Evolutionary conservation across 2,797 vertebrate species (phyloP).

Genomic region (Vespertilio murinus): DNA sequence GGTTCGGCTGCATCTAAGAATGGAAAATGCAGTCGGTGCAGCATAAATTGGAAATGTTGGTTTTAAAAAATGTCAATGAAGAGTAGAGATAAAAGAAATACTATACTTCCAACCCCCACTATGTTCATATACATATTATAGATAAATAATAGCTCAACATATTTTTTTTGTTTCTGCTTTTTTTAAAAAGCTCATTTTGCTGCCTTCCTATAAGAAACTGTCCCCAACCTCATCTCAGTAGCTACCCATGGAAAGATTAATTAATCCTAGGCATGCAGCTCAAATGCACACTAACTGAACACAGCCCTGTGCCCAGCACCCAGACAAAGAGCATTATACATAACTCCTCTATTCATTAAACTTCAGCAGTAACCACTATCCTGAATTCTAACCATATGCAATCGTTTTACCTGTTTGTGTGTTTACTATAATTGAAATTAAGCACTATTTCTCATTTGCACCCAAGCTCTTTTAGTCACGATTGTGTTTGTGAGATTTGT

Average conservation of each 20-base stretch:
- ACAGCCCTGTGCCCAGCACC: fast-evolving
- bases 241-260: background rate
- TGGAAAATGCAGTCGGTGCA: slow-evolving; percentile 30
- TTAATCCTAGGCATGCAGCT: background rate
- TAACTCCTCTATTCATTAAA: background rate
- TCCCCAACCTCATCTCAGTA: background rate
- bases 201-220: background rate
- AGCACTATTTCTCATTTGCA: background rate
- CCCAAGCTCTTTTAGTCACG: background rate
- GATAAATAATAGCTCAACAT: background rate
- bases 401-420: background rate
- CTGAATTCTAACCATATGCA: background rate
- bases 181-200: background rate
- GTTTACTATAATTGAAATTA: background rate
- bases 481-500: background rate
- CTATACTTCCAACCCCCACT: background rate
- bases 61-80: background rate
- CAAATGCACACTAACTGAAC: background rate
- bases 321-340: background rate
- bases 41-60: background rate
- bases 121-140: background rate
- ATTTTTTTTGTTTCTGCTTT: background rate
- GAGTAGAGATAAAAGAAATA: slow-evolving; percentile 9
- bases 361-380: background rate
- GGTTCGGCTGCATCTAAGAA: slow-evolving; percentile 36